Evolutionary conservation across 2,888 invertebrate genomes (phyloP), one percentile per base, ranked within the genome.

Genomic region (Dicranocentrus wangi): DNA sequence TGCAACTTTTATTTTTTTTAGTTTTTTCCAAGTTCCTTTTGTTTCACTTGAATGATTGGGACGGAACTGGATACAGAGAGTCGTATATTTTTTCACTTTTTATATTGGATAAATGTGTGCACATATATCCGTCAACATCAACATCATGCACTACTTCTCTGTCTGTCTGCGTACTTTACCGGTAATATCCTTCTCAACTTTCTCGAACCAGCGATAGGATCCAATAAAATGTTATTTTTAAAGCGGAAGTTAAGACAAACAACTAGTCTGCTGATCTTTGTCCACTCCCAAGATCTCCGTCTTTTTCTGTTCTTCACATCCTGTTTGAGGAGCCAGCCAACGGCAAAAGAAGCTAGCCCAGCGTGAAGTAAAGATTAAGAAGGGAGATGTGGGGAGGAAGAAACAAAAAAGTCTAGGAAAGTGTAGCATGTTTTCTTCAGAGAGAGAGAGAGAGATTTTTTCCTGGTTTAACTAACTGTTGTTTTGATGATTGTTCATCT

Each of bases 321-420:
- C 73, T 73, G 63, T 73, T 73, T 73, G 73, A 73, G 28, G 53
- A 43, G 25, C n/a, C 7, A 73, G 73, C 73, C 73, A 73, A 43
- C 5, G 39, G 5, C 71, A 71, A 65, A 27, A 63, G 61, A 53
- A 73, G 43, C 63, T 10, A 73, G 73, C 73, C n/a, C n/a, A n/a
- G n/a, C n/a, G n/a, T n/a, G n/a, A n/a, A n/a, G n/a, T n/a, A n/a
- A n/a, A n/a, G n/a, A n/a, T n/a, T n/a, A n/a, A n/a, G n/a, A n/a
- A n/a, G n/a, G n/a, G n/a, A n/a, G n/a, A n/a, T n/a, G n/a, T n/a
- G n/a, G 65, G 55, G 73, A 73, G 58, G 58, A 21, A 28, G n/a
- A 73, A 47, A 65, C 25, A n/a, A 21, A n/a, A 51, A 39, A 58
- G 42, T 55, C 39, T 51, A 0, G 7, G 13, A 39, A 13, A 13